Evolutionary conservation across 2,888 invertebrate species (phyloP), one percentile per base, ranked within the genome.

Genomic region (Diplolepis rosae): DNA sequence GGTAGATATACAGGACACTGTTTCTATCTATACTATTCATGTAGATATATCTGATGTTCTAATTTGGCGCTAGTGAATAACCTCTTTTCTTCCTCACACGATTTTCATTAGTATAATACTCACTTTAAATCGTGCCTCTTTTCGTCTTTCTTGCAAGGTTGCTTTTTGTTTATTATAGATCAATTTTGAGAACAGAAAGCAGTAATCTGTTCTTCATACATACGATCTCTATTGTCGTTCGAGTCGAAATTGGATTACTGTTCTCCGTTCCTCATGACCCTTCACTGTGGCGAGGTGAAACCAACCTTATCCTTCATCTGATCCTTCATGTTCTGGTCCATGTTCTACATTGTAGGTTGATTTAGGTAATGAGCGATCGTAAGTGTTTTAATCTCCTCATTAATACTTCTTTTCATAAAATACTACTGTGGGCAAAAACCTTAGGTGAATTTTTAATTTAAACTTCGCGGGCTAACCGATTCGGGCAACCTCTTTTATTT

Each of bases 101-200:
- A 84, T 85, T 85, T 85, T 85, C 85, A 85, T 85, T 85, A 84
- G 84, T 80, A 82, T 83, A 82, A 84, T 83, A 81, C 82, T 82
- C 78, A 74, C 72, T 72, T 65, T 72, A 67, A 69, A 54, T 45
- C 45, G 45, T 9, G 18, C 18, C 18, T 45, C 7, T 45, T n/a
- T n/a, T n/a, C n/a, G n/a, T n/a, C n/a, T n/a, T n/a, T n/a, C n/a
- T n/a, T n/a, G n/a, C n/a, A n/a, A n/a, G 45, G 2, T 45, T 18
- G 45, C 18, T 45, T 6, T 9, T 45, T 45, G 7, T 9, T 45
- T 45, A 18, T 18, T 45, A 18, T 18, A 45, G 7, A 18, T 45
- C 45, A 18, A 45, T 18, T 45, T 6, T 18, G 45, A 6, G 18
- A 7, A 45, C 45, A 45, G 18, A 45, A 9, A 45, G 18, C 18